phyloP scores from a whole-genome alignment of 2,113 vertebrate species.

The Pycnonotus jocosus region DNA sequence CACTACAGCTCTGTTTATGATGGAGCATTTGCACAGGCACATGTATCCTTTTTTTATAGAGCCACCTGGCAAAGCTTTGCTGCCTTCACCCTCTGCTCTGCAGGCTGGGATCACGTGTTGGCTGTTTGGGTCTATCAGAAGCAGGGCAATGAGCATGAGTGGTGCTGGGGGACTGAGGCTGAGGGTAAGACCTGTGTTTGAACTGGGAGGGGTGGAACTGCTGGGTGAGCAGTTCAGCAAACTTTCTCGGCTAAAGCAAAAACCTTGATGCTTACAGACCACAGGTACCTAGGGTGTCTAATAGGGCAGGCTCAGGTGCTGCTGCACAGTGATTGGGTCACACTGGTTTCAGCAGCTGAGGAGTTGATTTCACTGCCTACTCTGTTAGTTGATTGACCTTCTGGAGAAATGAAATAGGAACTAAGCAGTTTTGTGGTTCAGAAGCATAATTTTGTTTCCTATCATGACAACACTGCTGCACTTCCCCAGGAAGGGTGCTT shows the following conservation, averaged over 20 bases:
- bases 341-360: not conserved
- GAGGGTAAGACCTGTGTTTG: not conserved
- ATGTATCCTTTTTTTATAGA: not conserved
- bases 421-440: not conserved
- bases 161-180: rapidly evolving
- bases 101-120: not conserved
- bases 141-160: rapidly evolving
- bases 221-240: not conserved
- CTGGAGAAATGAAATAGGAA: not conserved
- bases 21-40: not conserved
- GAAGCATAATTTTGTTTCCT: not conserved
- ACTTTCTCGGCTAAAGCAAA: not conserved
- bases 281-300: not conserved
- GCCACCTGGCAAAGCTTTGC: not conserved
- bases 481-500: not conserved
- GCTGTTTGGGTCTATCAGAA: not conserved
- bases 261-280: not conserved
- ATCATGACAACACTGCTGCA: not conserved
- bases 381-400: not conserved
- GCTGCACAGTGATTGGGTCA: not conserved
- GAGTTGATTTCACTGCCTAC: not conserved
- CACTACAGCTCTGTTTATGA: rapidly evolving
- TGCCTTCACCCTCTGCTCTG: not conserved
- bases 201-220: not conserved
- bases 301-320: not conserved